Base-by-base conservation (phyloP, 2,888 invertebrate species). In the Lucinisca nassula region DNA sequence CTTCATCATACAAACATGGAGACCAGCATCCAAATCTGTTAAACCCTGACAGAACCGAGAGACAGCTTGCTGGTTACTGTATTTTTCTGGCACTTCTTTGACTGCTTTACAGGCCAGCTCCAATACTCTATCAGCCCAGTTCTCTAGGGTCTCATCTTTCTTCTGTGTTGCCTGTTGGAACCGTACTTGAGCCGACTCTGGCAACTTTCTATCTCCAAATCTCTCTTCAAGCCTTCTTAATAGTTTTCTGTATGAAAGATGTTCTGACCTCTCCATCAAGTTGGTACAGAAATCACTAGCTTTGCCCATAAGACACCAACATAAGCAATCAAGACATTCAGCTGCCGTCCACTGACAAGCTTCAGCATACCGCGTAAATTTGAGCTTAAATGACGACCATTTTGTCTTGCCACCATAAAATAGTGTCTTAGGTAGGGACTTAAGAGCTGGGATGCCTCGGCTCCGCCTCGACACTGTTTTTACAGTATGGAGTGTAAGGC, bases 41-140 rank as follows among this genome's bases (percentile, higher is more conserved):
- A 80, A 14, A 8, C 79, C 79, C 24, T 73, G 79, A 24, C 73
- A 80, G 24, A 80, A 80, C 1, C 79, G 73, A 1, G 32, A 37
- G 10, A 80, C 37, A 3, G 35, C 79, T 30, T 70, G 79, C 17
- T 51, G 10, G 17, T 40, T 70, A 12, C 32, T 17, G 24, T 70
- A 70, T 6, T 79, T 35, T 49, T 79, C 58, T 58, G 58, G 27
- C 27, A 27, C 27, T 58, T 24, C 58, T 12, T 40, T 40, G 51
- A 21, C n/a, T n/a, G 45, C 45, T 45, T 45, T 45, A 14, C 10
- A 45, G 14, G 45, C 45, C 14, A 55, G 55, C n/a, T 35, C 35
- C 32, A 27, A n/a, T 14, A 70, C 70, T 27, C 70, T 6, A 21
- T 70, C 17, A 27, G 70, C 70, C 70, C 17, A 70, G 27, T 70